Evolutionary conservation across 2,888 invertebrate species (phyloP), one percentile per base, ranked within the genome.

Genomic region (Chalcis sispes): DNA sequence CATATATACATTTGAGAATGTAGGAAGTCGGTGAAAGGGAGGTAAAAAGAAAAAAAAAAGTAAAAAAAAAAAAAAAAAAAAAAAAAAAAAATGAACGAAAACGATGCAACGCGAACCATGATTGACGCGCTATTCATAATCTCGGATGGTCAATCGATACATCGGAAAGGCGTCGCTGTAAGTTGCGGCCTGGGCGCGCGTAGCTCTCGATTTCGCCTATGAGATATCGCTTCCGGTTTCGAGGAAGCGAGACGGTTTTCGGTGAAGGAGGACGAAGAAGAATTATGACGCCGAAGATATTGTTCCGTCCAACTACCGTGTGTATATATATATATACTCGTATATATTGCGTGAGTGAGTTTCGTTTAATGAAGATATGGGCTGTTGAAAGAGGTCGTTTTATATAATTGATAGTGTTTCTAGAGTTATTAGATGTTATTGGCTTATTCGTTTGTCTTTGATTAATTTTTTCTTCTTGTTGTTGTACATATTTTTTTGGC

Each of bases 51-150:
- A 18, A 67, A 27, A 15, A 25, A 61, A 32, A 2, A 42, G 27
- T 42, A 40, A 54, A 48, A 29, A 40, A 40, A 32, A 20, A 36
- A 7, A 2, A 27, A 5, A 27, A 10, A 1, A 27, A 27, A 27
- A 27, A 0, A 50, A 50, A 50, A 50, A 23, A 3, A 2, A 25
- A 4, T 5, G 4, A 18, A 3, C 29, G 15, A 5, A 25, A 4
- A 10, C 15, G 27, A n/a, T 29, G 58, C 52, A 52, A 62, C n/a
- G 23, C 25, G 61, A 62, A 36, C 23, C 23, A 23, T 64, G 64
- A 70, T 70, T 50, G 65, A 65, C 70, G 23, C 29, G 25, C 42
- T 29, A 69, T 74, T 66, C 48, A 32, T 48, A 69, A 75, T 75
- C 75, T 58, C 29, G 59, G 13, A 58, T 18, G 58, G 48, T 70